A percentile compares a stretch with the other conserved stretches of the same genome.
Conservation (phyloP, 2,113 vertebrate genomes). For the Brachyistius frenatus region DNA sequence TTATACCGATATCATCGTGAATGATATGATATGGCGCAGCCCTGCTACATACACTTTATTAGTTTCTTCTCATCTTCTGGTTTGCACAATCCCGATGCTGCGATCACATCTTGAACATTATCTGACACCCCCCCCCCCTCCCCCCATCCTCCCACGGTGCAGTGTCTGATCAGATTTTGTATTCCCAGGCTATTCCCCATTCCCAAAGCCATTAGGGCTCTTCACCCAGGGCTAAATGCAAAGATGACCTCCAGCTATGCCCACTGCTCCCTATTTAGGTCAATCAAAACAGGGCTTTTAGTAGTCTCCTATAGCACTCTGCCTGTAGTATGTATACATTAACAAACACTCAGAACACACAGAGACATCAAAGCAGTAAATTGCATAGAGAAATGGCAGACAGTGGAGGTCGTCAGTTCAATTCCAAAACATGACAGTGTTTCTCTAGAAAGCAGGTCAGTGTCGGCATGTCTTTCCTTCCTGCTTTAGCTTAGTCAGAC, state of each 20-base stretch:
- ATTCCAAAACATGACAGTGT: neutral
- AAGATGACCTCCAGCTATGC: constrained; percentile 55
- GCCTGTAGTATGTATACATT: constrained; percentile 3
- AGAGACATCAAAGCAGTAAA: constrained; percentile 8
- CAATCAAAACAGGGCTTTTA: constrained; percentile 51
- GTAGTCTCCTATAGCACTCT: neutral
- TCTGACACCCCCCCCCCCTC: neutral
- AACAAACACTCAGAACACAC: neutral
- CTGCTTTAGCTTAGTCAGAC: constrained; percentile 24
- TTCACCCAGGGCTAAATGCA: constrained; percentile 60
- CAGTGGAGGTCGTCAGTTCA: constrained; percentile 3
- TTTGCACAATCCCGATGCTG: neutral
- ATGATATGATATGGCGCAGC: no score
- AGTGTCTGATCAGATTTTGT: constrained; percentile 54
- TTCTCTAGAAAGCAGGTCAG: constrained; percentile 25
- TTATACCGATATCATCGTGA: no score
- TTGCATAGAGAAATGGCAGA: neutral
- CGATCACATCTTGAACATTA: constrained; percentile 22
- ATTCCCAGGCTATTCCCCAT: constrained; percentile 59
- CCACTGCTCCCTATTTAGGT: constrained; percentile 41
- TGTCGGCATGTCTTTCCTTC: constrained; percentile 24
- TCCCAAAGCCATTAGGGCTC: constrained; percentile 67
- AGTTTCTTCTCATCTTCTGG: neutral
- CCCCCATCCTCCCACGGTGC: neutral
- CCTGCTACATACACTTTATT: neutral